Base-by-base conservation (phyloP, 2,113 vertebrate genomes). In the Entosphenus tridentatus region DNA sequence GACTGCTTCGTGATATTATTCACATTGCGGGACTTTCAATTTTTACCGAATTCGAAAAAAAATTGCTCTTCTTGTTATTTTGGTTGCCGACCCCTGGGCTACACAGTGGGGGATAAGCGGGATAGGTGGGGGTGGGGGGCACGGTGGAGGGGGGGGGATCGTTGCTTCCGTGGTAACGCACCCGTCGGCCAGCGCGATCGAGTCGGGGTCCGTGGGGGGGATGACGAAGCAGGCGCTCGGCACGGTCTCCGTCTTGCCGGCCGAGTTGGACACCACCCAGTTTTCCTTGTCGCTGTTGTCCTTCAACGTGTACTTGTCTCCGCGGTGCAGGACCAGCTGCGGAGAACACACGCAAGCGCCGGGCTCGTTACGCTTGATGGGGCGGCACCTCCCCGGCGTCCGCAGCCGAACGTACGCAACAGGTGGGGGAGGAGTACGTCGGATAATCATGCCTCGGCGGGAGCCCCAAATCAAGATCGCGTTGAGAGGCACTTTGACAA, bases 201-300 rank as follows among this genome's bases (percentile, higher is more conserved):
- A 80, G 0, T 89, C 87, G 0, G 77, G 73, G 75, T 96, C 87
- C 12, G 90, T 87, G 1, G 89, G 85, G 56, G 86, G 86, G 73
- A 96, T 83, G 71, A 75, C 76, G 78, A 98, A 87, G 68, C 89
- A 96, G 72, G 83, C 80, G 55, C 85, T 85, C 2, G 93, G 93
- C 68, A 83, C 81, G 1, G 73, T 76, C 74, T 82, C 85, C 68
- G 80, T 78, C 57, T 76, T 71, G 1, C 84, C 84, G 1, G 78
- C 21, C 1, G 72, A 75, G 56, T 77, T 77, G 71, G 81, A 76
- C 13, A 96, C 75, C 0, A 84, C 76, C 93, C 93, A 98, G 71
- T 82, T 88, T 68, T 85, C 77, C 0, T 62, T 75, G 73, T 87
- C 81, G 12, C 76, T 76, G 76, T 88, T 95, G 14, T 91, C 87